Base-by-base conservation (phyloP, 23 tunicate species). In the Trididemnum clinides region DNA sequence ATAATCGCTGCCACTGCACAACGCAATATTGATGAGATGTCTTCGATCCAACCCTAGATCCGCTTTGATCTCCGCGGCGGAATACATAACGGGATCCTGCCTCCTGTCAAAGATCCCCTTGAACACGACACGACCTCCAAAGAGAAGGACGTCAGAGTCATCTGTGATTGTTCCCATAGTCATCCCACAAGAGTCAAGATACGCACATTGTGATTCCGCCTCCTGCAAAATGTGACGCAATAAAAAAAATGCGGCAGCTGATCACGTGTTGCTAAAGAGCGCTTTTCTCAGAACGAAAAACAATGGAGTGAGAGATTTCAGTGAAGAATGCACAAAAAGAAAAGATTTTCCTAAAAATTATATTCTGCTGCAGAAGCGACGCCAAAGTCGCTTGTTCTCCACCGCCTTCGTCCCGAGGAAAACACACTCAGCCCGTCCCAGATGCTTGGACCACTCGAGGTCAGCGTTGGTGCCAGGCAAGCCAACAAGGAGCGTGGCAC, bases 181-280 rank as follows among this genome's bases (percentile, higher is more conserved):
- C 83, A 94, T 33, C 19, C 86, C 88, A 76, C 63, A 33, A 0
- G 28, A 22, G 81, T 94, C 88, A 23, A 94, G 80, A 33, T 78
- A 77, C n/a, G 98, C 98, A 71, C 98, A 94, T 59, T 94, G 98
- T 28, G 98, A 92, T 57, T 94, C 98, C 0, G 98, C 98, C 72
- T 94, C 98, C 90, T 84, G 51, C 5, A 64, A 29, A 21, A 23
- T n/a, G n/a, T n/a, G n/a, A n/a, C n/a, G n/a, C n/a, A n/a, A n/a
- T n/a, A n/a, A n/a, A 49, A 15, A 49, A 10, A 10, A 10, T 49
- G 54, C 54, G 54, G 54, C 54, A 10, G 54, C n/a, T n/a, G n/a
- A n/a, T n/a, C n/a, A n/a, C n/a, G n/a, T n/a, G n/a, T n/a, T n/a
- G n/a, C n/a, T n/a, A n/a, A n/a, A n/a, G n/a, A n/a, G n/a, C n/a